Percentiles rank a stretch among this genome's conserved stretches.
phyloP scores from a whole-genome alignment of 2,888 invertebrate species.

The Gandaritis pyraliata region DNA sequence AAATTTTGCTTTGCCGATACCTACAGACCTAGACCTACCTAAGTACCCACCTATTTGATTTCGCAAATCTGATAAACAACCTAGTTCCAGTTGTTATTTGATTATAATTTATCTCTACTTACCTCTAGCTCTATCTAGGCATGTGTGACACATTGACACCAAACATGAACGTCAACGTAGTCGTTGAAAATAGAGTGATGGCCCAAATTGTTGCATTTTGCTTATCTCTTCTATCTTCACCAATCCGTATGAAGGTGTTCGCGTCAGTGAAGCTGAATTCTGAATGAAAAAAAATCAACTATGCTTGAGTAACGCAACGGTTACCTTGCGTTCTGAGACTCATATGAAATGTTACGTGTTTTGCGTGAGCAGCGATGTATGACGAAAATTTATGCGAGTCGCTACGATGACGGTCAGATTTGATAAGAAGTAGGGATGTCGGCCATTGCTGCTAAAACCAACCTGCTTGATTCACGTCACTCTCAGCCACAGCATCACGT shows the following conservation, averaged over 20 bases:
- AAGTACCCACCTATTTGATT: too few species aligned
- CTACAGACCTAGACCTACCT: too few species aligned
- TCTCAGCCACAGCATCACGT: constrained; percentile 69
- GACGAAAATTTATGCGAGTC: constrained; percentile 43
- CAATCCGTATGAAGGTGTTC: too few species aligned
- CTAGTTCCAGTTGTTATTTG: constrained; percentile 40
- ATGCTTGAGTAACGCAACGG: constrained; percentile 33
- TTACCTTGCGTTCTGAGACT: constrained; percentile 43
- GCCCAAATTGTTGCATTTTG: constrained; percentile 68
- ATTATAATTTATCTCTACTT: constrained; percentile 21
- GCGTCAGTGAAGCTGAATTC: constrained; percentile 3
- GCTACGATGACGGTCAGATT: constrained; percentile 53
- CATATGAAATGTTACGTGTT: constrained; percentile 31
- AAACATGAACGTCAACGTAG: constrained; percentile 49
- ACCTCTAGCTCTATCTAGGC: constrained; percentile 11
- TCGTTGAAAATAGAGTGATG: constrained; percentile 62
- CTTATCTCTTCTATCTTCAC: constrained; percentile 57
- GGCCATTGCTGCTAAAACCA: constrained; percentile 54
- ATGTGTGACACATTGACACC: constrained; percentile 57
- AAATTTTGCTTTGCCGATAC: too few species aligned
- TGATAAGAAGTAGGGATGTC: constrained; percentile 61
- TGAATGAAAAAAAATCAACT: constrained; percentile 18
- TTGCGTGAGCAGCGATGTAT: constrained; percentile 52
- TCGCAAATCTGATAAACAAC: constrained; percentile 50
- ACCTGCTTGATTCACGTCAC: constrained; percentile 61